A percentile compares a stretch with the other conserved stretches of the same genome.
phyloP scores from a whole-genome alignment of 2,113 vertebrate genomes.

The Agapornis roseicollis region DNA sequence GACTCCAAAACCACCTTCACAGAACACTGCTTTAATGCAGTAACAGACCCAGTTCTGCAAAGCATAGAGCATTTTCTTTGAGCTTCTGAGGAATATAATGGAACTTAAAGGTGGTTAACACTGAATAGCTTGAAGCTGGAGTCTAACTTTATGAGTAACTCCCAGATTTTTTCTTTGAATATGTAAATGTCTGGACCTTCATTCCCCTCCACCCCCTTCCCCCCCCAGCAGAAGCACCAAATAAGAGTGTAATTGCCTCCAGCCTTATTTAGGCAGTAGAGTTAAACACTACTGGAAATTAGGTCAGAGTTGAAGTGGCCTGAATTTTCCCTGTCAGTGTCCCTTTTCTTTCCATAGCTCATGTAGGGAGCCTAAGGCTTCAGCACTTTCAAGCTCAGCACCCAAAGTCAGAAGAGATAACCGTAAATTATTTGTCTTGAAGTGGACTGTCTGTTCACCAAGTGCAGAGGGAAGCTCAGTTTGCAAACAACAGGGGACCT shows the following conservation, averaged over 20 bases:
- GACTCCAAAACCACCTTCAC: background rate
- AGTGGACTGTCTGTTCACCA: background rate
- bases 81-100: background rate
- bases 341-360: background rate
- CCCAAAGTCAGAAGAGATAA: background rate
- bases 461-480: background rate
- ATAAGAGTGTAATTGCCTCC: background rate
- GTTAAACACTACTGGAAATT: background rate
- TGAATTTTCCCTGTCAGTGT: background rate
- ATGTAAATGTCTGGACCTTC: accelerated
- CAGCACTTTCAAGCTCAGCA: background rate
- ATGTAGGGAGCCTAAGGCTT: accelerated
- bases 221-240: background rate
- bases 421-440: background rate
- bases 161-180: background rate
- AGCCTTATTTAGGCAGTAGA: background rate
- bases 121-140: background rate
- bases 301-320: background rate
- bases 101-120: background rate
- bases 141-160: background rate
- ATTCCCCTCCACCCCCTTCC: background rate
- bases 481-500: background rate
- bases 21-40: background rate
- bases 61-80: background rate
- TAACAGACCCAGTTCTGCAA: background rate